Base-by-base conservation (phyloP, 2,113 vertebrate genomes). In the Tachysurus fulvidraco region DNA sequence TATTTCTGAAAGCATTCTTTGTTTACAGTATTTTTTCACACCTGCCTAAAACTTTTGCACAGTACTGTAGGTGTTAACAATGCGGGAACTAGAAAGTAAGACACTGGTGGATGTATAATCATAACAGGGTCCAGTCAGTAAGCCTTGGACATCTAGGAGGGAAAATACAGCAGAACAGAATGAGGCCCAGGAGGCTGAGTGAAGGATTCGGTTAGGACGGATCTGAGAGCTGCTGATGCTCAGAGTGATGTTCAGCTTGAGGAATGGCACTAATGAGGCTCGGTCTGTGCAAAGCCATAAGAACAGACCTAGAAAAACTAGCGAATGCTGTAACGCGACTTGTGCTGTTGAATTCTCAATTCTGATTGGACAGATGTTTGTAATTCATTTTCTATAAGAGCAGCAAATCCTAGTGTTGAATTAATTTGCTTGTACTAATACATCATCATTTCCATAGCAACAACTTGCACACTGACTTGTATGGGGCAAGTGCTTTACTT, bases 211-310 rank as follows among this genome's bases (percentile, higher is more conserved):
- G 83, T 44, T 5, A 62, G 41, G 64, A 50, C 50, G 36, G 23
- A 28, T 55, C 46, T 65, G 79, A 71, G 65, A 25, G 55, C 55
- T 30, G 41, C 67, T 89, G 69, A 80, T 80, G 59, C 28, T 74
- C 86, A 81, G 88, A 85, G 86, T 86, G 80, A 81, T 62, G 59
- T 77, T n/a, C 28, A 17, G 86, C 69, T 85, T 9, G 44, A 14
- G 60, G 84, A 88, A 89, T 86, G 69, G 71, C 67, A 57, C 52
- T 88, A 90, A 89, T 83, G 86, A 88, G 85, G 76, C 21, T 87
- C 81, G 8, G 83, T 76, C 83, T 67, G 84, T 59, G 78, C 64
- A 57, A 86, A 88, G 81, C 44, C 79, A 82, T 82, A 64, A 84
- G 73, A 79, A 82, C 21, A 25, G 62, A 8, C n/a, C 74, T 57